A percentile compares a stretch with the other conserved stretches of the same genome.
Evolutionary conservation across 2,888 invertebrate genomes (phyloP).

Genomic region (Drosophila birchii): DNA sequence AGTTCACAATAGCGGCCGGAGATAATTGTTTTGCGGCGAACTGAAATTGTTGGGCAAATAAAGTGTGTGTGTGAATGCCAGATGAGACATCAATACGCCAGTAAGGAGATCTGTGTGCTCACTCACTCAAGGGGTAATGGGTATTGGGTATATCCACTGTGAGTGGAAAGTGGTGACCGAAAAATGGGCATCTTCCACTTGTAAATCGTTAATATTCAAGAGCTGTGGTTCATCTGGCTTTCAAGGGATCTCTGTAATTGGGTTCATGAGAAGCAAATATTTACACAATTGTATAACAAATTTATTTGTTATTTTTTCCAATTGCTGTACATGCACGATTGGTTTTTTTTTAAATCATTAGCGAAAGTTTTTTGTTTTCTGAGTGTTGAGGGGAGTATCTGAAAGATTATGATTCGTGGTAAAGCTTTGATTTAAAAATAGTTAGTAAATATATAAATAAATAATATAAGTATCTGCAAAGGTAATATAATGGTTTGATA

Average conservation of each 20-base stretch:
- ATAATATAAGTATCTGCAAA: neutral
- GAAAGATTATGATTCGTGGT: neutral
- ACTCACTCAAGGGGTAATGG: slow-evolving; percentile 21
- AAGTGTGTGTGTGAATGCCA: slow-evolving; percentile 31
- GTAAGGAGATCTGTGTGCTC: slow-evolving; percentile 27
- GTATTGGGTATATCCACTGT: slow-evolving; percentile 20
- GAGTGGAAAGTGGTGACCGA: slow-evolving; percentile 21
- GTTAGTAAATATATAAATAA: neutral
- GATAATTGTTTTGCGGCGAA: slow-evolving; percentile 54
- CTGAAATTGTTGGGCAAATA: slow-evolving; percentile 50
- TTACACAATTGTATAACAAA: slow-evolving; percentile 44
- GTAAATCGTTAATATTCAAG: slow-evolving; percentile 26
- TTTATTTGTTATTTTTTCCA: slow-evolving; percentile 24
- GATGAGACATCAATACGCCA: slow-evolving; percentile 48
- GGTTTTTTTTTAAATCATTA: neutral
- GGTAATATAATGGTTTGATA: too few species aligned
- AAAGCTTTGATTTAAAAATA: neutral
- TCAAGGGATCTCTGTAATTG: slow-evolving; percentile 37
- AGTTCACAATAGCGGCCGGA: slow-evolving; percentile 44
- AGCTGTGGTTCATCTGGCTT: slow-evolving; percentile 20
- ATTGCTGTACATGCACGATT: slow-evolving; percentile 14
- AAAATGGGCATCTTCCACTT: slow-evolving; percentile 36
- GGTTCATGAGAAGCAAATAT: slow-evolving; percentile 38
- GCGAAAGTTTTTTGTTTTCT: slow-evolving; percentile 23
- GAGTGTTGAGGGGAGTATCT: neutral